Evolutionary conservation across 2,888 invertebrate genomes (phyloP).

Genomic region (Dione vanillae): DNA sequence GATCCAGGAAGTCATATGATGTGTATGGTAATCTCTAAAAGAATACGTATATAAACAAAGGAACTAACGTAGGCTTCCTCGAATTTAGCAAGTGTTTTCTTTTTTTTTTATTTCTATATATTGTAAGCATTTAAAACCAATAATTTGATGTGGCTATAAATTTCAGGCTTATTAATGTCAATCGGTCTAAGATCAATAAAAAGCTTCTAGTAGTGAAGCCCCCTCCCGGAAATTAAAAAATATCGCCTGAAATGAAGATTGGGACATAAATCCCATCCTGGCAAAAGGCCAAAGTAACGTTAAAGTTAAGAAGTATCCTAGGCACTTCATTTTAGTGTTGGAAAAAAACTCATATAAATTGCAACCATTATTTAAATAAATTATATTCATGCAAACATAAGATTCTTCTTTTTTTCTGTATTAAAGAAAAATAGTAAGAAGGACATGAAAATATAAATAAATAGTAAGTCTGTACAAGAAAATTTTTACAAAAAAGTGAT

Average conservation of each 20-base stretch:
- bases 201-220: conserved; percentile 32
- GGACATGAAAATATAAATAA: too few species aligned
- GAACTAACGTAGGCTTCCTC: conserved; percentile 19
- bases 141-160: neutral
- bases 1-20: conserved; percentile 35
- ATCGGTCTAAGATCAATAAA: conserved; percentile 15
- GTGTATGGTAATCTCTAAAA: conserved; percentile 36
- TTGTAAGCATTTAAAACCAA: neutral
- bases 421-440: too few species aligned
- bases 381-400: too few species aligned
- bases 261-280: conserved; percentile 49
- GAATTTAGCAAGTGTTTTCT: conserved; percentile 9
- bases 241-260: conserved; percentile 48
- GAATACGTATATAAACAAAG: conserved; percentile 35
- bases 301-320: conserved; percentile 41
- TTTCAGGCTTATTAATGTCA: conserved; percentile 22
- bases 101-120: neutral
- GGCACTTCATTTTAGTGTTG: conserved; percentile 39
- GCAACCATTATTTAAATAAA: conserved; percentile 1
- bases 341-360: conserved; percentile 29
- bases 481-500: too few species aligned
- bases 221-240: conserved; percentile 48
- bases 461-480: too few species aligned
- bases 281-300: conserved; percentile 48
- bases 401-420: too few species aligned